phyloP scores from a whole-genome alignment of 2,113 vertebrate genomes.

The Cinclus mexicanus region DNA sequence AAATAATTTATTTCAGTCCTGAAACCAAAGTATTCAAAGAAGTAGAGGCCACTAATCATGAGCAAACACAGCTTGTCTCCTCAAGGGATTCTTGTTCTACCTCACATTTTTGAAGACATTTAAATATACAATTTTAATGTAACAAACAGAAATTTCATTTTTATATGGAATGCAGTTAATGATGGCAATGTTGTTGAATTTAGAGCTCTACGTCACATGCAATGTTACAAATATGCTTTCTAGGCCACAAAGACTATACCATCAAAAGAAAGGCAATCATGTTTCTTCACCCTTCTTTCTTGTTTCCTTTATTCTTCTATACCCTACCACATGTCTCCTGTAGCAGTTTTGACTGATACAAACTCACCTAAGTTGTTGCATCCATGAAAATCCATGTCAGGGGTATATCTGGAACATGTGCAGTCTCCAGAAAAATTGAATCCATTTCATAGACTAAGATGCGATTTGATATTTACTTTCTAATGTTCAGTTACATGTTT shows the following conservation, averaged over 20 bases:
- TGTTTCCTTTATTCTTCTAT: background rate
- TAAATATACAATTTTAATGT: background rate
- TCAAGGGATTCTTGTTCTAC: background rate
- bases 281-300: background rate
- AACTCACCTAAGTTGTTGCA: background rate
- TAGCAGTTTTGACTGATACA: background rate
- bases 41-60: background rate
- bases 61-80: background rate
- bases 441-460: background rate
- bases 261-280: background rate
- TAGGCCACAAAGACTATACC: background rate
- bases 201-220: background rate
- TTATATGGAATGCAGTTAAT: background rate
- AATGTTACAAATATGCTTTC: background rate
- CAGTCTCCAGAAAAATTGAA: background rate
- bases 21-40: background rate
- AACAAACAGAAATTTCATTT: background rate
- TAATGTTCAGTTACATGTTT: background rate
- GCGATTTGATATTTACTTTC: background rate
- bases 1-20: background rate
- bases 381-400: background rate
- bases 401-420: background rate
- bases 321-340: fast-evolving
- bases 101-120: background rate
- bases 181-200: background rate